Conservation (phyloP, 2,888 invertebrate species). For the Junonia oenone region DNA sequence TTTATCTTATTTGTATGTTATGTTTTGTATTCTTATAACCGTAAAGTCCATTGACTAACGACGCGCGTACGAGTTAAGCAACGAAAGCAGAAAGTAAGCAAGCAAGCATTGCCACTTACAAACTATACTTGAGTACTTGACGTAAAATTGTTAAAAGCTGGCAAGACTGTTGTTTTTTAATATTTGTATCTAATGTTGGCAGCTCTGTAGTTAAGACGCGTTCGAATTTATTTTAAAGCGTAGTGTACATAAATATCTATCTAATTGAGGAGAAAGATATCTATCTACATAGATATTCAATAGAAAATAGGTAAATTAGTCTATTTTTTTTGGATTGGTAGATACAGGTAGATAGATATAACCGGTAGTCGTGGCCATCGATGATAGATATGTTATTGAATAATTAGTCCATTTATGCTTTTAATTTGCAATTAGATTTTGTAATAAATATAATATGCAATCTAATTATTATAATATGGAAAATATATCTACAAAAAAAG, state of each 20-base stretch:
- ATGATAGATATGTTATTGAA: no score
- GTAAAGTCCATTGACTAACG: conserved; percentile 61
- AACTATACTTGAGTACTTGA: conserved; percentile 67
- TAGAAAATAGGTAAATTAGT: no score
- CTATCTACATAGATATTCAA: no score
- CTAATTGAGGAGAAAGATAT: no score
- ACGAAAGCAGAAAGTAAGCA: conserved; percentile 68
- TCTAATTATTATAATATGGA: no score
- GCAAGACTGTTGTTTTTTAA: conserved; percentile 34
- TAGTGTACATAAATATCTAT: not conserved
- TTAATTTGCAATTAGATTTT: no score
- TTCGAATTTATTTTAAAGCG: conserved; percentile 33
- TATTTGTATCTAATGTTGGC: conserved; percentile 43
- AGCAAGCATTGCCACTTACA: conserved; percentile 40
- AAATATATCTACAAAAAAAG: no score
- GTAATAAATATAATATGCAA: no score
- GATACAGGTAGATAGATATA: no score
- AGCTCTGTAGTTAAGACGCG: conserved; percentile 36
- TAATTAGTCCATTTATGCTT: no score
- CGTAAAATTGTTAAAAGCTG: conserved; percentile 52
- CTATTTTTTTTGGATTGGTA: no score
- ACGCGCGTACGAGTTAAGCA: conserved; percentile 64
- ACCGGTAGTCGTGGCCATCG: no score
- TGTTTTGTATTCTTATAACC: conserved; percentile 51
- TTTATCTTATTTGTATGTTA: conserved; percentile 50